phyloP scores from a whole-genome alignment of 2,888 invertebrate genomes.

The Euphydryas editha region DNA sequence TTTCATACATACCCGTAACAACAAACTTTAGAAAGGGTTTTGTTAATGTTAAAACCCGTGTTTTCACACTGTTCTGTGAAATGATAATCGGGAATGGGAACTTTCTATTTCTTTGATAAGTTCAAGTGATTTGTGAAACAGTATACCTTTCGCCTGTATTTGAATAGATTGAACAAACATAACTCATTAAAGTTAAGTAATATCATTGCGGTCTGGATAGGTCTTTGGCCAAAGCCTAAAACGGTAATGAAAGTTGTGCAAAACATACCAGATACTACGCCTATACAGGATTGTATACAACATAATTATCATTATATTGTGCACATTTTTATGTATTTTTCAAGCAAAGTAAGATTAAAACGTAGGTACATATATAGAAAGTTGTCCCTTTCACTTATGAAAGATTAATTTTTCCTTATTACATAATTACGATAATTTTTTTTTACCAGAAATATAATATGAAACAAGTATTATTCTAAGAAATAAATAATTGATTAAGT shows the following conservation, averaged over 20 bases:
- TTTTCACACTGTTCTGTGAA: conserved; percentile 40
- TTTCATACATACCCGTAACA: background rate
- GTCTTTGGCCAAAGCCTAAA: conserved; percentile 65
- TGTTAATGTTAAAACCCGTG: conserved; percentile 3
- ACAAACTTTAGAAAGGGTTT: background rate
- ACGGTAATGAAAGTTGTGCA: conserved; percentile 72
- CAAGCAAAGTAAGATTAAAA: too few relatives aligned
- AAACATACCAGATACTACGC: conserved; percentile 52
- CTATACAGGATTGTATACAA: conserved; percentile 31
- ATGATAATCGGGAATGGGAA: conserved; percentile 37
- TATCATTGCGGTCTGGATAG: conserved; percentile 44
- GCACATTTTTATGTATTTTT: too few relatives aligned
- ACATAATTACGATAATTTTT: too few relatives aligned
- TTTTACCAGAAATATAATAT: too few relatives aligned
- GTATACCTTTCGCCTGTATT: conserved; percentile 45
- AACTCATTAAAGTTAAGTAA: conserved; percentile 39
- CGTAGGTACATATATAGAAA: too few relatives aligned
- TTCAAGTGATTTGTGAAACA: conserved; percentile 40
- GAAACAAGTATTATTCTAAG: too few relatives aligned
- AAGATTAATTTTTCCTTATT: too few relatives aligned
- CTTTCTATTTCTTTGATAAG: conserved; percentile 45
- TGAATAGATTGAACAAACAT: conserved; percentile 24
- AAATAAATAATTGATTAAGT: too few relatives aligned
- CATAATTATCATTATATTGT: too few relatives aligned
- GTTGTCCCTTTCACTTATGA: too few relatives aligned